Percentiles rank a stretch among this genome's conserved stretches.
Conservation (phyloP, 1,140 invertebrate genomes). For the Drosophila paulistorum region DNA sequence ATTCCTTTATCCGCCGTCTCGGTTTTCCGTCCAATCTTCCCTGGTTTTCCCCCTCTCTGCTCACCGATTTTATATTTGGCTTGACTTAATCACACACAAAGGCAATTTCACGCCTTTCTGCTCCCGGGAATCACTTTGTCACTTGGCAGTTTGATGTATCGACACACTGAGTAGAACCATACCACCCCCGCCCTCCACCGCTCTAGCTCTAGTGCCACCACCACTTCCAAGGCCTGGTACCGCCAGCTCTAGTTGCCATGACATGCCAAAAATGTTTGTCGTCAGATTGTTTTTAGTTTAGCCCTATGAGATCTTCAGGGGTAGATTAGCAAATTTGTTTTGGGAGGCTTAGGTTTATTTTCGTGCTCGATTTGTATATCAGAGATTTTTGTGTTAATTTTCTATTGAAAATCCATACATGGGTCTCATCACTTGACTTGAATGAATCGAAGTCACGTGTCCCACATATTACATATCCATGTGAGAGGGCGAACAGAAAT, state of each 20-base stretch:
- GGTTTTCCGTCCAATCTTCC: not conserved
- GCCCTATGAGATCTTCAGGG: conserved; percentile 53
- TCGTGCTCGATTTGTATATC: conserved; percentile 75
- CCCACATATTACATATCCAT: conserved; percentile 60
- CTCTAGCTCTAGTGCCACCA: conserved; percentile 20
- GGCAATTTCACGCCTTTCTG: conserved; percentile 82
- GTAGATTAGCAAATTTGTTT: conserved; percentile 64
- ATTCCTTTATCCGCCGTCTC: conserved; percentile 34
- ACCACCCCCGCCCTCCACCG: conserved; percentile 13
- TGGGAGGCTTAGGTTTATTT: conserved; percentile 54
- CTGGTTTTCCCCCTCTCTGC: not conserved
- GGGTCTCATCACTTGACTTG: conserved; percentile 49
- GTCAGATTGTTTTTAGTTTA: conserved; percentile 42
- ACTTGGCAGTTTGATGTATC: conserved; percentile 78
- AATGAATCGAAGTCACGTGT: conserved; percentile 63
- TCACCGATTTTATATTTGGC: conserved; percentile 19
- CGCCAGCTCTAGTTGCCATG: conserved; percentile 1
- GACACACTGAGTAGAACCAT: conserved; percentile 52
- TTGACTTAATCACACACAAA: conserved; percentile 79
- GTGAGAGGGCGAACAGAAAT: not conserved
- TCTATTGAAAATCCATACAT: conserved; percentile 55
- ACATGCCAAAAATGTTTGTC: conserved; percentile 40
- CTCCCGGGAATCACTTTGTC: conserved; percentile 73
- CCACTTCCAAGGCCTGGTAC: not conserved
- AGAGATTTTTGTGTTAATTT: conserved; percentile 71